Percentiles rank a stretch among this genome's conserved stretches.
Evolutionary conservation across 64 coral and sea anemone species (phyloP).

Genomic region (Cladopsammia gracilis): DNA sequence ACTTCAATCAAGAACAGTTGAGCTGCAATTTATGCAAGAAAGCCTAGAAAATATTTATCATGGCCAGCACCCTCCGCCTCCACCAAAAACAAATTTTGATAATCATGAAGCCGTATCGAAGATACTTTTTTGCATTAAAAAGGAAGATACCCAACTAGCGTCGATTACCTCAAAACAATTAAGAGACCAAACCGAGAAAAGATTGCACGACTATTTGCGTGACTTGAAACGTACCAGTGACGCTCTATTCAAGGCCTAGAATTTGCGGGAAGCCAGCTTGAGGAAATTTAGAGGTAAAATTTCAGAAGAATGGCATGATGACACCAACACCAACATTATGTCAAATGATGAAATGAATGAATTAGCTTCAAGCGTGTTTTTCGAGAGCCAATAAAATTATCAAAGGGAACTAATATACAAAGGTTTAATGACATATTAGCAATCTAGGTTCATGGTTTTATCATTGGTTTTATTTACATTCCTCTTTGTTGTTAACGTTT

Average conservation of each 20-base stretch:
- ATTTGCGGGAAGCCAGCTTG: not conserved
- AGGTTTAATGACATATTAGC: constrained; percentile 4
- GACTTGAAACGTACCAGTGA: constrained; percentile 13
- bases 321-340: no score
- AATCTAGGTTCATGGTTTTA: constrained; percentile 21
- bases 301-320: no score
- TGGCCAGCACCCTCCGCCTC: not conserved
- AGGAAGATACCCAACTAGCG: not conserved
- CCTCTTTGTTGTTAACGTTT: constrained; percentile 17
- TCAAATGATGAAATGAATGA: no score
- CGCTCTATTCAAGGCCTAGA: not conserved
- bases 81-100: not conserved
- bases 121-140: not conserved
- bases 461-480: constrained; percentile 23
- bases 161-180: not conserved
- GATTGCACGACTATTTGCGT: not conserved
- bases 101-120: not conserved
- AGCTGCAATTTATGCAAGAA: not conserved
- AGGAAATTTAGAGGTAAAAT: not conserved
- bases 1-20: not conserved
- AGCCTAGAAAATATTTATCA: not conserved
- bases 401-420: no score
- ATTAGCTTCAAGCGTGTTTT: no score
- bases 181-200: not conserved
- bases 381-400: no score